phyloP scores from a whole-genome alignment of 2,113 vertebrate species.

The Zosterops japonicus region DNA sequence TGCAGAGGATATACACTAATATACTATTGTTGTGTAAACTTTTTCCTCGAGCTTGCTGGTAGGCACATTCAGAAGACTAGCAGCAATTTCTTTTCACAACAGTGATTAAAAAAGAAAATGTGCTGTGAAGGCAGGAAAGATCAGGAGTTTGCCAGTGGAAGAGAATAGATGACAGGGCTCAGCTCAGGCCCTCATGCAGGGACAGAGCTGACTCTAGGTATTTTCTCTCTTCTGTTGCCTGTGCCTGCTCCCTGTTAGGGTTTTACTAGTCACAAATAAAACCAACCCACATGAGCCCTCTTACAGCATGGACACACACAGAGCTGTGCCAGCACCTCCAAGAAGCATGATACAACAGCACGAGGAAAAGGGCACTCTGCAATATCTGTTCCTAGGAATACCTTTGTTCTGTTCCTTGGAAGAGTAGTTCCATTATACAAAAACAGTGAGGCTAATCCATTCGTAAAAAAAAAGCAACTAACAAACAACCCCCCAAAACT shows the following conservation, averaged over 20 bases:
- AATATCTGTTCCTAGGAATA: neutral
- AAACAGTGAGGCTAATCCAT: neutral
- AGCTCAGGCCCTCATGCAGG: neutral
- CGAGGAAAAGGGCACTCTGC: rapidly evolving
- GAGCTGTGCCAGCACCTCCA: neutral
- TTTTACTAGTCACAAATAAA: neutral
- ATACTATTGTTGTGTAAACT: neutral
- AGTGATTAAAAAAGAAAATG: neutral
- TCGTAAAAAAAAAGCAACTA: neutral
- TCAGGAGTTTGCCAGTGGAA: neutral
- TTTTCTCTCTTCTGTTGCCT: neutral
- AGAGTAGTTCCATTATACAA: neutral
- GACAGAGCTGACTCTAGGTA: conserved; percentile 3
- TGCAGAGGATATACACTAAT: neutral
- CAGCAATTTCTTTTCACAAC: neutral
- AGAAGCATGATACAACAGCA: neutral
- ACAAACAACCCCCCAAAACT: neutral
- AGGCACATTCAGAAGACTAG: neutral
- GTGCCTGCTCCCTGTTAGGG: neutral
- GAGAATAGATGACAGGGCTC: neutral
- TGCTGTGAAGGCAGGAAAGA: neutral
- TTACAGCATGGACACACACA: neutral
- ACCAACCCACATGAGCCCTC: neutral
- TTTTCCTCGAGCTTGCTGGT: neutral
- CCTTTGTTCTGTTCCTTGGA: neutral